Percentiles rank a stretch among this genome's conserved stretches.
Evolutionary conservation across 2,797 vertebrate genomes (phyloP).

Genomic region (Vireo griseus): DNA sequence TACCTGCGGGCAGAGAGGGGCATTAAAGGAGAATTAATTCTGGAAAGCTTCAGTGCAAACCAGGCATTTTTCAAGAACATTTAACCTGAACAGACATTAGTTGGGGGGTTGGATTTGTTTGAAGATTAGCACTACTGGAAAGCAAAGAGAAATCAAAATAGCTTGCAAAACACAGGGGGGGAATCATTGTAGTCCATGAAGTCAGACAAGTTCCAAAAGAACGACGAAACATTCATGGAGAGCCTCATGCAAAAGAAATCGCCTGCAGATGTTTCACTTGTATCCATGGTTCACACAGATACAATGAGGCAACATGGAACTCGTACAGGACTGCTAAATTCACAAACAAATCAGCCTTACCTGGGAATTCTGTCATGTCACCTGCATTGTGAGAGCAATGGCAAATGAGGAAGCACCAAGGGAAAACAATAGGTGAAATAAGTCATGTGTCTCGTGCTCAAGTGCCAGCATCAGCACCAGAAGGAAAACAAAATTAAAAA

Average conservation of each 20-base stretch:
- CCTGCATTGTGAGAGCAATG: conserved; percentile 87
- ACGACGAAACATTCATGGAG: conserved; percentile 1
- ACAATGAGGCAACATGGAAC: conserved; percentile 56
- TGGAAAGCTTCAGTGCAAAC: neutral
- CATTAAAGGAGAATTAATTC: neutral
- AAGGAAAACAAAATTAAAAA: conserved; percentile 66
- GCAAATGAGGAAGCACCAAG: conserved; percentile 84
- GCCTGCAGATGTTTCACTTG: conserved; percentile 42
- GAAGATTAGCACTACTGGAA: neutral
- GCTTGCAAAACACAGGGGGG: neutral
- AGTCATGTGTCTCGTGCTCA: conserved; percentile 72
- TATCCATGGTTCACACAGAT: conserved; percentile 65
- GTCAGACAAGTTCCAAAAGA: conserved; percentile 34
- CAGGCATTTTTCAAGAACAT: neutral
- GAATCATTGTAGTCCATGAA: neutral
- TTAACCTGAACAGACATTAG: conserved; percentile 32
- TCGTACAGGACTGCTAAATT: conserved; percentile 37
- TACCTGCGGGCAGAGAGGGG: conserved; percentile 69
- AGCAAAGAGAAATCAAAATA: neutral
- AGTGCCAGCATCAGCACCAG: conserved; percentile 70
- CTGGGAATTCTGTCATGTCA: conserved; percentile 86
- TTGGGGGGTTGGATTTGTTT: neutral
- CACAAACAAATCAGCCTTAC: conserved; percentile 77
- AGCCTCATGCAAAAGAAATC: conserved; percentile 42
- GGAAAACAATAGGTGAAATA: conserved; percentile 82